phyloP scores from a whole-genome alignment of 2,888 invertebrate genomes.

The Drosophila fungiperda region DNA sequence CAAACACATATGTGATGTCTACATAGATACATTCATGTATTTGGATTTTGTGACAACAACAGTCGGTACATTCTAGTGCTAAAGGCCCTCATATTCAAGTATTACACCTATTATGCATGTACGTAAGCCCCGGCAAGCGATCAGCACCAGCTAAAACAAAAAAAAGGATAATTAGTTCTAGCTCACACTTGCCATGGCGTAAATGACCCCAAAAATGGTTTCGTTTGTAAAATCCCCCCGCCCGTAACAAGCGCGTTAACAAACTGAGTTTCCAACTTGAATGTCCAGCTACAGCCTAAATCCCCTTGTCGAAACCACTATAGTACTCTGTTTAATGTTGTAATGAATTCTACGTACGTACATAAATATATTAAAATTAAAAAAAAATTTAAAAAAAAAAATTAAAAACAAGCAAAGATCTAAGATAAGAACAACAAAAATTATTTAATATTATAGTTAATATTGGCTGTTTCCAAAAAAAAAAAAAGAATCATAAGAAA shows the following conservation, averaged over 20 bases:
- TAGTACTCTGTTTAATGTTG: constrained; percentile 75
- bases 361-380: constrained; percentile 29
- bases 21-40: constrained; percentile 30
- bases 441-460: constrained; percentile 56
- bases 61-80: constrained; percentile 58
- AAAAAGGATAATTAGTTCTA: constrained; percentile 26
- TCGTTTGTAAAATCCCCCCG: constrained; percentile 57
- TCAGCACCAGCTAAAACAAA: constrained; percentile 6
- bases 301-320: constrained; percentile 40
- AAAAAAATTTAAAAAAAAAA: constrained; percentile 27
- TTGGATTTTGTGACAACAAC: constrained; percentile 45
- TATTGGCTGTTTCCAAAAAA: constrained; percentile 59
- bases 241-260: constrained; percentile 31
- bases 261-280: constrained; percentile 46
- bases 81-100: constrained; percentile 57
- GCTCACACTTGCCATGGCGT: constrained; percentile 25
- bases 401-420: constrained; percentile 5
- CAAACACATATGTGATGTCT: constrained; percentile 10
- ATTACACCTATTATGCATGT: constrained; percentile 48
- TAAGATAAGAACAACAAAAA: constrained; percentile 22
- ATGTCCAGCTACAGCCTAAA: constrained; percentile 51
- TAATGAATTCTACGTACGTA: constrained; percentile 62
- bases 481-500: constrained; percentile 35
- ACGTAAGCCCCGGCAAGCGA: constrained; percentile 36
- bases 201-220: constrained; percentile 56